Evolutionary conservation across 1,140 invertebrate genomes (phyloP).

Genomic region (Philotrypesis tridentata): DNA sequence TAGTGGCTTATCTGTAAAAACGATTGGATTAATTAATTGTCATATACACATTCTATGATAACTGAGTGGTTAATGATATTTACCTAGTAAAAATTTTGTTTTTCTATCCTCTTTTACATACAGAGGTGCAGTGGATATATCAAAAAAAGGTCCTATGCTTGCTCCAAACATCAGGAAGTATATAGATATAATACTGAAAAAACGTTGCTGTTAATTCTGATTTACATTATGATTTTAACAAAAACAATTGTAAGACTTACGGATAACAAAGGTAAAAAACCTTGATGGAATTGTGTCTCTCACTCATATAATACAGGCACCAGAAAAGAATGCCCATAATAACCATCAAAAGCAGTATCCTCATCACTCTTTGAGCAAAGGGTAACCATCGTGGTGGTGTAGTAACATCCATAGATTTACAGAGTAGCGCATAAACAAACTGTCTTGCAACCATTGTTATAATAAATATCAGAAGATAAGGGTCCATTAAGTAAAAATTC

Average conservation of each 20-base stretch:
- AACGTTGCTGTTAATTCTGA: slow-evolving; percentile 61
- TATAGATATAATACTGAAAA: slow-evolving; percentile 81
- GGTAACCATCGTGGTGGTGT: slow-evolving; percentile 62
- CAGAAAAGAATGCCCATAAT: slow-evolving; percentile 75
- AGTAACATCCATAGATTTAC: slow-evolving; percentile 65
- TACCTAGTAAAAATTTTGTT: slow-evolving; percentile 67
- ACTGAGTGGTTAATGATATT: not conserved
- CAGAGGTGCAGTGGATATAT: slow-evolving; percentile 74
- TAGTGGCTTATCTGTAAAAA: slow-evolving; percentile 73
- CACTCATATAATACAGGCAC: slow-evolving; percentile 83
- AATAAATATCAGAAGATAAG: slow-evolving; percentile 88
- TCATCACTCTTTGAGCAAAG: slow-evolving; percentile 65
- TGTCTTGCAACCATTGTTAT: slow-evolving; percentile 85
- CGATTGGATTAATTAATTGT: not conserved
- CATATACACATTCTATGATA: slow-evolving; percentile 10
- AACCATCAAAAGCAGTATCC: slow-evolving; percentile 74
- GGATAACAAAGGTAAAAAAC: slow-evolving; percentile 91
- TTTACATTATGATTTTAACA: slow-evolving; percentile 23
- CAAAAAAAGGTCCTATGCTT: slow-evolving; percentile 81
- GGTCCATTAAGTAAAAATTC: slow-evolving; percentile 97
- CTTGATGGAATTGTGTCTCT: slow-evolving; percentile 82
- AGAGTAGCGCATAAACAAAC: slow-evolving; percentile 82
- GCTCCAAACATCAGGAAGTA: slow-evolving; percentile 91
- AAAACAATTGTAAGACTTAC: slow-evolving; percentile 79
- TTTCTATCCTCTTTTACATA: slow-evolving; percentile 68